Conservation (phyloP, 2,888 invertebrate genomes). For the Aplocera efformata region DNA sequence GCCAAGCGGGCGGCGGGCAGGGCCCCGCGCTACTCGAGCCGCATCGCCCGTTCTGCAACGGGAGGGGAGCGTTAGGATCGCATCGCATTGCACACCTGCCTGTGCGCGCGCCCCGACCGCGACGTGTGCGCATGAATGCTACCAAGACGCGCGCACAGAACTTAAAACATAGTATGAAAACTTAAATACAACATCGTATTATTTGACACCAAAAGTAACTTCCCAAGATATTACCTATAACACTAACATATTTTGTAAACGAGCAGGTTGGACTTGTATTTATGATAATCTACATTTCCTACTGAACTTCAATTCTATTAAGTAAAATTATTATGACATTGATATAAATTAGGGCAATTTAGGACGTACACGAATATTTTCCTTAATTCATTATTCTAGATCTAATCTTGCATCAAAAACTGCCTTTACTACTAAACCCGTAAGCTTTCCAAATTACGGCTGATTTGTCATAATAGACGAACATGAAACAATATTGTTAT, state of each 20-base stretch:
- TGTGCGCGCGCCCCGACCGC: slow-evolving; percentile 42
- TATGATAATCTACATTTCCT: too few relatives aligned
- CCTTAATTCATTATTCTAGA: slow-evolving; percentile 30
- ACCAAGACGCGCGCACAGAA: slow-evolving; percentile 22
- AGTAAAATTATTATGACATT: slow-evolving; percentile 2
- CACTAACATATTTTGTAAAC: too few relatives aligned
- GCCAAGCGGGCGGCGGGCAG: slow-evolving; percentile 84
- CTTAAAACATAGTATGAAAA: slow-evolving; percentile 14
- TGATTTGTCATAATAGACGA: slow-evolving; percentile 44
- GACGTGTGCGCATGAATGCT: slow-evolving; percentile 39
- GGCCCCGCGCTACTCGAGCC: slow-evolving; percentile 75
- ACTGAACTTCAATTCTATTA: too few relatives aligned
- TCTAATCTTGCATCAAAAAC: slow-evolving; percentile 52
- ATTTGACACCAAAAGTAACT: slow-evolving; percentile 38
- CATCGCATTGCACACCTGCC: slow-evolving; percentile 64
- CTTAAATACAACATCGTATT: not conserved
- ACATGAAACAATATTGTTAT: slow-evolving; percentile 40
- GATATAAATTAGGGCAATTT: slow-evolving; percentile 17
- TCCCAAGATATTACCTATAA: slow-evolving; percentile 28
- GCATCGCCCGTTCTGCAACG: slow-evolving; percentile 78
- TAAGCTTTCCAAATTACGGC: slow-evolving; percentile 22
- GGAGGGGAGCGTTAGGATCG: slow-evolving; percentile 63
- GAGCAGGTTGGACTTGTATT: too few relatives aligned
- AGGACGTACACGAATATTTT: slow-evolving; percentile 12
- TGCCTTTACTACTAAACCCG: slow-evolving; percentile 24